Base-by-base conservation (phyloP, 2,888 invertebrate genomes). In the Pandemis cinnamomeana region DNA sequence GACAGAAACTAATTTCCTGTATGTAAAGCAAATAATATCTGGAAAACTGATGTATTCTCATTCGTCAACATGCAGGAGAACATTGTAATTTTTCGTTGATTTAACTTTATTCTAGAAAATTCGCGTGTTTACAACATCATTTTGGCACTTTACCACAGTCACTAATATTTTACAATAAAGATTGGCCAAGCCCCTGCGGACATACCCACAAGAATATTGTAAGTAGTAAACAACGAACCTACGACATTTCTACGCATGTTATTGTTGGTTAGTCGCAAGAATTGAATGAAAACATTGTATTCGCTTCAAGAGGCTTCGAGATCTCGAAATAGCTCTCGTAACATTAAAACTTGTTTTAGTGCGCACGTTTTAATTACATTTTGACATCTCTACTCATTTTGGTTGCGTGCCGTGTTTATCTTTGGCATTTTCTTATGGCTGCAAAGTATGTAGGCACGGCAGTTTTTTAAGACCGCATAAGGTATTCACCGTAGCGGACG, bases 401-500 rank as follows among this genome's bases (percentile, higher is more conserved):
- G 79, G 77, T 79, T 75, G 71, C 53, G 41, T 71, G 72, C 77
- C 80, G 77, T 83, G 83, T 84, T 82, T 84, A 85, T 85, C 83
- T 87, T 67, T 78, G 85, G 83, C 80, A 86, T 86, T 89, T 87
- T 87, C 83, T 83, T 84, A 86, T 80, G 80, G 79, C 78, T 79
- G 78, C 77, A 61, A 77, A 77, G 79, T 78, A 83, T 80, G 79
- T 84, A 82, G 81, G 83, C 82, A 85, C 83, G 82, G 83, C 79
- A 84, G 83, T 89, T 87, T 85, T 89, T 86, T 82, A 84, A 85
- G 82, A 85, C 83, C 88, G 78, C 86, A 91, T 92, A 91, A 87
- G 86, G 87, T 91, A 93, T 92, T 92, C 93, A 89, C 84, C 83
- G 87, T 87, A 87, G 88, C 86, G 79, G 84, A 84, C 86, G 86